Base-by-base conservation (phyloP, 2,888 invertebrate species). In the Pyrrhia umbra region DNA sequence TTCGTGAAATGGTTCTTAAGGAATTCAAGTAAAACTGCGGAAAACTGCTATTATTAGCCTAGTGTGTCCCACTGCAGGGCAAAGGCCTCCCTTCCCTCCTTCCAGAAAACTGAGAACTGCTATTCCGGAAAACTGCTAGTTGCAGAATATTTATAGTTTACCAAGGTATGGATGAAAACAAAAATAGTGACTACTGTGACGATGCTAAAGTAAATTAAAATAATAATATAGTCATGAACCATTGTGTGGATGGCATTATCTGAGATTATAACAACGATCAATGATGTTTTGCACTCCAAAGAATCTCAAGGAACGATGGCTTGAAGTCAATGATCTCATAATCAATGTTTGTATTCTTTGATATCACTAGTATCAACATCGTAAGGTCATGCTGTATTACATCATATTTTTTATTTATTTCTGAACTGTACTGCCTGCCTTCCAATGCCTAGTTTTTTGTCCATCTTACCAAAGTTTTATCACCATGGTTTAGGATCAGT, bases 311-410 rank as follows among this genome's bases (percentile, higher is more conserved):
- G 10, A 39, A 27, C 25, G 27, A 57, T 57, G 57, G 34, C 27
- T 71, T 34, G 39, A 68, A 23, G 65, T 64, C 56, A 71, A 71
- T 43, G 70, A 59, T 66, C 52, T 50, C 59, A 43, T 64, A 71
- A 64, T 68, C 68, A 64, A 63, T 27, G 52, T 37, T 56, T 43
- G 18, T 15, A 42, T 18, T 9, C 47, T 10, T 56, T 47, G 46
- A 66, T 62, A 60, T 59, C 51, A 61, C 37, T 55, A 47, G 70
- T 56, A 64, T 55, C 40, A 39, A 43, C 25, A 23, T 45, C 49
- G 23, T 64, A 71, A 56, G 56, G 65, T 49, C 47, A 39, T 37
- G 1, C n/a, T 25, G 20, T 62, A 4, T 61, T 47, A 70, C 47
- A 37, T 39, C 43, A 69, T 40, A 34, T 10, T 34, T n/a, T 34